phyloP scores from a whole-genome alignment of 2,888 invertebrate genomes.

The Archips xylosteana region DNA sequence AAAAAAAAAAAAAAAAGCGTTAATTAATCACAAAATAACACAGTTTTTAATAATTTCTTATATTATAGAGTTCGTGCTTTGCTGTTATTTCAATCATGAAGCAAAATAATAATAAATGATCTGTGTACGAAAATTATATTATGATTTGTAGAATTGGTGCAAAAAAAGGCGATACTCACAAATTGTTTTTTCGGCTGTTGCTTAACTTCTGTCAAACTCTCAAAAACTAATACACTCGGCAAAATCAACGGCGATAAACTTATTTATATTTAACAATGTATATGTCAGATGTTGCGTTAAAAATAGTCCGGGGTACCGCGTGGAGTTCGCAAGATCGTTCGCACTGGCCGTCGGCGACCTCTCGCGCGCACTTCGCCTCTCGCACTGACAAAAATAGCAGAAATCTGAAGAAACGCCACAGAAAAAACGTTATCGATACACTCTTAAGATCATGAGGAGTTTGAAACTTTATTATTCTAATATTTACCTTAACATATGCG shows the following conservation, averaged over 20 bases:
- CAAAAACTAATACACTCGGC: constrained; percentile 13
- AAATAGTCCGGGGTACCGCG: constrained; percentile 33
- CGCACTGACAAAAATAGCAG: constrained; percentile 68
- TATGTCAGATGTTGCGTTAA: constrained; percentile 66
- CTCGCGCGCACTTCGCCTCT: constrained; percentile 56
- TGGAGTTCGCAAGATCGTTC: constrained; percentile 6
- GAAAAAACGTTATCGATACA: constrained; percentile 54
- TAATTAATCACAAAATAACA: not conserved
- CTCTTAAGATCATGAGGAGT: constrained; percentile 19
- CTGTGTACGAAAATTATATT: not conserved
- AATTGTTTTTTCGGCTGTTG: constrained; percentile 4
- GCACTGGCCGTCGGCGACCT: constrained; percentile 51
- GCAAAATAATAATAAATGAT: not conserved
- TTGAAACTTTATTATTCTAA: constrained; percentile 6
- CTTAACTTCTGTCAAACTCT: constrained; percentile 3
- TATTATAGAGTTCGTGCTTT: not conserved
- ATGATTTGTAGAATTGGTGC: not conserved
- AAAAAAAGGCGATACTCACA: constrained; percentile 22
- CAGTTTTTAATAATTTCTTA: not conserved
- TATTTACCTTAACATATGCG: not conserved
- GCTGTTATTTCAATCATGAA: not conserved
- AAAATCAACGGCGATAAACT: constrained; percentile 2
- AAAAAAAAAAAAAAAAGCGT: too few relatives aligned
- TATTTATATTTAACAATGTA: constrained; percentile 59
- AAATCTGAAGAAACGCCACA: constrained; percentile 58